Conservation (phyloP, 2,888 invertebrate genomes). For the Xanthorhoe designata region DNA sequence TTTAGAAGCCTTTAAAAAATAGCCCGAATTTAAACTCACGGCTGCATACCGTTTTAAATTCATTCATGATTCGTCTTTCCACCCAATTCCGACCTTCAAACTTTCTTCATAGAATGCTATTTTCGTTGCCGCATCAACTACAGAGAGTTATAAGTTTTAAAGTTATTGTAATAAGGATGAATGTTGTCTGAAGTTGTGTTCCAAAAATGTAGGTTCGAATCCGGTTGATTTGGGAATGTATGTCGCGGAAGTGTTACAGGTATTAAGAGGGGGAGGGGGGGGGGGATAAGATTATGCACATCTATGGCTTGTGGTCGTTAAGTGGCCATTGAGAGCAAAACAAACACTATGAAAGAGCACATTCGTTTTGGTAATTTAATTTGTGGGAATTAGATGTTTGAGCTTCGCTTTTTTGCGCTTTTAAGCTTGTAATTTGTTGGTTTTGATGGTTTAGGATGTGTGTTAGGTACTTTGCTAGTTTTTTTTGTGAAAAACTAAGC, state of each 20-base stretch:
- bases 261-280: slow-evolving; percentile 49
- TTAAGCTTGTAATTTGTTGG: slow-evolving; percentile 6
- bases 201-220: slow-evolving; percentile 75
- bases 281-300: slow-evolving; percentile 64
- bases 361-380: slow-evolving; percentile 28
- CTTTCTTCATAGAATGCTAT: slow-evolving; percentile 46
- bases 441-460: not conserved
- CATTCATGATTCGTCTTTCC: slow-evolving; percentile 58
- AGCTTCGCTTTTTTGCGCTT: not conserved
- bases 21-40: slow-evolving; percentile 66
- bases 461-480: not conserved
- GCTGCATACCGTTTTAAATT: slow-evolving; percentile 74
- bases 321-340: slow-evolving; percentile 42
- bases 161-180: slow-evolving; percentile 38
- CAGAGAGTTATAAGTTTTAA: slow-evolving; percentile 14
- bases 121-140: slow-evolving; percentile 14
- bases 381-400: slow-evolving; percentile 21
- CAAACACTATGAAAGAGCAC: slow-evolving; percentile 29
- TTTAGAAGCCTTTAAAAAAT: slow-evolving; percentile 59
- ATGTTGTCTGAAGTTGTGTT: slow-evolving; percentile 45
- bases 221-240: slow-evolving; percentile 79
- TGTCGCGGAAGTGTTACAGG: slow-evolving; percentile 70
- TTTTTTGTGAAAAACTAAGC: not conserved
- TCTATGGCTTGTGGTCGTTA: slow-evolving; percentile 48
- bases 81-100: slow-evolving; percentile 59